Evolutionary conservation across 2,888 invertebrate genomes (phyloP), one percentile per base, ranked within the genome.

Genomic region (Chesias legatella): DNA sequence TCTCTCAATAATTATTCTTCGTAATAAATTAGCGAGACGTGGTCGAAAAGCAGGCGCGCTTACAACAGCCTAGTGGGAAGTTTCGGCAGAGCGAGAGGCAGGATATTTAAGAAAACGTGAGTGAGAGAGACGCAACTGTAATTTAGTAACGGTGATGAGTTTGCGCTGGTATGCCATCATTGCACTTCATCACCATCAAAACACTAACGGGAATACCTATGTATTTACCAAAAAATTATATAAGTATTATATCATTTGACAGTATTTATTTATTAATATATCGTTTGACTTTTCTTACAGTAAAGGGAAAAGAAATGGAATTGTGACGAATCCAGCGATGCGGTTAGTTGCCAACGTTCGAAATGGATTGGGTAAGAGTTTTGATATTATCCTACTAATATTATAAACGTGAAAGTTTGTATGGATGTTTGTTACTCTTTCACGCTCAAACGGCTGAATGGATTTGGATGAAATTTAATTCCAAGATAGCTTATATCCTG

Each of bases 271-370:
- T 17, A 17, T 7, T 22, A 22, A 22, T 5, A 22, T 22, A 6
- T n/a, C n/a, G n/a, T n/a, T n/a, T n/a, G n/a, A n/a, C n/a, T 56
- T 55, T 61, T 47, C 61, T 55, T 41, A n/a, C 76, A 91, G 91
- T 56, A 94, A 93, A 73, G 90, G 90, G 71, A 95, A 95, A 79
- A 90, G 95, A 43, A 95, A 95, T 65, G 95, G 95, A 1, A 94
- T 95, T 43, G 95, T 95, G 11, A 95, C 95, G 1, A 95, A 95
- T 69, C 95, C 95, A 7, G 95, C 95, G 38, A 91, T 95, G 91
- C 89, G 95, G 56, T 89, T 95, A 46, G 95, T 95, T 1, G 92
- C 92, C 21, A 93, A 93, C 62, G 92, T 94, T 27, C 89, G 93
- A 59, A 94, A 93, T 69, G 94, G 94, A 48, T 81, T 94, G 23